Percentiles rank a stretch among this genome's conserved stretches.
Evolutionary conservation across 2,888 invertebrate species (phyloP).

Genomic region (Microchrysa polita): DNA sequence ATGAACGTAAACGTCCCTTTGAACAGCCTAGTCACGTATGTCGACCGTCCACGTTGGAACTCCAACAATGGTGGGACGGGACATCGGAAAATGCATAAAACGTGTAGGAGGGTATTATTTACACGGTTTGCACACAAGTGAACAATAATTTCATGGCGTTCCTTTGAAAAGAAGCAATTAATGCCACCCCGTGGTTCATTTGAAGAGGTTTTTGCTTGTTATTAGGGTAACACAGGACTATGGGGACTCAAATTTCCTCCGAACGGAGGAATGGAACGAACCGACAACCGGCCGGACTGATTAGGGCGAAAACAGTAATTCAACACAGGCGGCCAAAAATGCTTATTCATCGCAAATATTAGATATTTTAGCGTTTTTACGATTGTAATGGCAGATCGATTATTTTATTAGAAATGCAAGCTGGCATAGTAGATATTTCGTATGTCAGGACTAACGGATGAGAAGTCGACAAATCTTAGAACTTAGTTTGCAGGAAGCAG

Average conservation of each 20-base stretch:
- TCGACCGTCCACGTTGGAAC: neutral
- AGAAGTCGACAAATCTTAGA: too few species aligned
- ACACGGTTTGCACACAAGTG: conserved; percentile 45
- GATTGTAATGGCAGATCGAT: conserved; percentile 20
- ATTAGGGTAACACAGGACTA: conserved; percentile 17
- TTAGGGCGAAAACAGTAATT: neutral
- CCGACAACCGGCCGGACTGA: neutral
- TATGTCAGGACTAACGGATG: neutral
- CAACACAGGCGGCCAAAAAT: neutral
- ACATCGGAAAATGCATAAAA: conserved; percentile 45
- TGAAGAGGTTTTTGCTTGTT: conserved; percentile 17
- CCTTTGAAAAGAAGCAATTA: conserved; percentile 48
- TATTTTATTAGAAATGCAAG: neutral
- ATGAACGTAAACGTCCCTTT: neutral
- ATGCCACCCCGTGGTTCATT: conserved; percentile 46
- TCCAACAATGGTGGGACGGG: neutral
- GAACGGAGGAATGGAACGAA: neutral
- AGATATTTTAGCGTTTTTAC: conserved; percentile 21
- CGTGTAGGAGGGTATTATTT: conserved; percentile 48
- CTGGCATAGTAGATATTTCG: neutral
- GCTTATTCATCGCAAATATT: conserved; percentile 28
- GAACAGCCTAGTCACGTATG: neutral
- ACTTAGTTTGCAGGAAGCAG: too few species aligned
- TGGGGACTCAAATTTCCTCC: neutral
- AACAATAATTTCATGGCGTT: conserved; percentile 46